Conservation (phyloP, 2,888 invertebrate species). For the Scaptomyza flava region DNA sequence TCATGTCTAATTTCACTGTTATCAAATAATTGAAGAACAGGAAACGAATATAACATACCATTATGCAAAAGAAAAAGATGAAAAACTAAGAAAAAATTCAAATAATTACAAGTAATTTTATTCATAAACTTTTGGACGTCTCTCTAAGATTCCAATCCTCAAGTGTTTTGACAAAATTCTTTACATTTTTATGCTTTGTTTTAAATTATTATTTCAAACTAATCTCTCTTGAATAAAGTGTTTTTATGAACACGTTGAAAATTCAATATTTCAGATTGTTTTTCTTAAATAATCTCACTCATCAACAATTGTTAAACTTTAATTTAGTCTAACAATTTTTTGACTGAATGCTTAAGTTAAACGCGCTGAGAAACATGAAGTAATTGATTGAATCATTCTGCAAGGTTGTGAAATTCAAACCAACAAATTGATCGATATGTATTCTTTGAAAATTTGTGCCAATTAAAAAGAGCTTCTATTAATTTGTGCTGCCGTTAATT, state of each 20-base stretch:
- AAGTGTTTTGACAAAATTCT: too few species aligned
- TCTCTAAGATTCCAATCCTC: too few species aligned
- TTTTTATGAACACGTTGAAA: too few species aligned
- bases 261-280: too few species aligned
- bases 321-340: constrained; percentile 4
- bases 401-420: constrained; percentile 30
- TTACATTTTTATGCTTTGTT: too few species aligned
- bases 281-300: not conserved
- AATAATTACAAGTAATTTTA: too few species aligned
- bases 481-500: not conserved
- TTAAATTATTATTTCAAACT: too few species aligned
- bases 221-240: too few species aligned
- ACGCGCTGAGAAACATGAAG: constrained; percentile 1
- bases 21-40: not conserved
- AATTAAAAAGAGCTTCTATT: constrained; percentile 9
- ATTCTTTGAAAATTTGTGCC: not conserved
- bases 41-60: too few species aligned
- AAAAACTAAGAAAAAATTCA: too few species aligned
- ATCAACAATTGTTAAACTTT: not conserved
- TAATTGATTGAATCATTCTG: constrained; percentile 24
- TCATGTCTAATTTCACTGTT: not conserved
- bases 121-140: too few species aligned
- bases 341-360: constrained; percentile 1
- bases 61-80: too few species aligned
- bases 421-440: not conserved